Evolutionary conservation across 2,113 vertebrate genomes (phyloP), one percentile per base, ranked within the genome.

Genomic region (Sphyrna mokarran): DNA sequence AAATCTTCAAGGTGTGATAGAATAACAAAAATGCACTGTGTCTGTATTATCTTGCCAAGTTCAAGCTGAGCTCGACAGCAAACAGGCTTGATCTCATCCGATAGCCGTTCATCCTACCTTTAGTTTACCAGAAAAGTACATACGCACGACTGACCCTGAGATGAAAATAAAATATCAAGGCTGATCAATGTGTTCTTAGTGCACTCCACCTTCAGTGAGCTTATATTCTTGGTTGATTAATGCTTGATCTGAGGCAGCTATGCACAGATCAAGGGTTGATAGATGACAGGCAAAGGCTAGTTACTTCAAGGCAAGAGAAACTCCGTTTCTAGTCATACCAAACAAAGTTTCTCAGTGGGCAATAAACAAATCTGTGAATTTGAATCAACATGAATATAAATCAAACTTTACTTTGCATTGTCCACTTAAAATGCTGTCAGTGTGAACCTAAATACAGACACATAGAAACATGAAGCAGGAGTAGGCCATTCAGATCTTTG

Each of bases 71-170:
- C 87, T 61, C 13, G 87, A 48, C 87, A 33, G 54, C 54, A 29
- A 89, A 89, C 86, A 89, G 48, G 86, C 9, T 89, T 90, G 87
- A 90, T 90, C 87, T 61, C 87, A 61, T 90, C 87, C 87, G 61
- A 61, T 13, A 90, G 26, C 87, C 26, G n/a, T 90, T 90, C 26
- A 90, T 90, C 54, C 13, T n/a, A 16, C 87, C 54, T 90, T 90
- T 26, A 90, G 54, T 90, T 90, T 61, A 58, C 54, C 26, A 33
- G 13, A 61, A 90, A 61, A 90, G 87, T 61, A 33, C 54, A 33
- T 16, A 61, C 29, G 26, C 26, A 61, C 54, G 29, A 61, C 54
- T 90, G 48, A 90, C 26, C 29, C 26, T 58, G 54, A 90, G 26
- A 61, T 90, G 13, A 90, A 90, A 61, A 90, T 90, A 61, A 61